Percentiles rank a stretch among this genome's conserved stretches.
Conservation (phyloP, 1,140 invertebrate species). For the Mycetomoellerius zeteki region DNA sequence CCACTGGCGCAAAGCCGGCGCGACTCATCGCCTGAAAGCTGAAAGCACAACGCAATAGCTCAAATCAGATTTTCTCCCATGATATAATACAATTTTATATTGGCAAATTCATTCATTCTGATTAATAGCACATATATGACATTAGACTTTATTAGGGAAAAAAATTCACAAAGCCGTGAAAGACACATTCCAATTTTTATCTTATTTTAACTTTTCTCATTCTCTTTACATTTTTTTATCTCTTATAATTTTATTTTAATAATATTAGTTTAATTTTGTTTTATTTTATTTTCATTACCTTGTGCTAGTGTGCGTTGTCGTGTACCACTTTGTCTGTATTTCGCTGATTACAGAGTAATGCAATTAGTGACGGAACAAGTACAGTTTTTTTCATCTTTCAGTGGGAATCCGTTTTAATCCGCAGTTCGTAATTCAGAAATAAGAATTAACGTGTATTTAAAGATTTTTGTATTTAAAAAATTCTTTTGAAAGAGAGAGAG, state of each 20-base stretch:
- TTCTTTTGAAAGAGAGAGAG: not conserved
- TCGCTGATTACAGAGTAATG: slow-evolving; percentile 52
- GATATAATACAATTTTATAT: slow-evolving; percentile 29
- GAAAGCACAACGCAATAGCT: slow-evolving; percentile 66
- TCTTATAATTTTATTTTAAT: slow-evolving; percentile 11
- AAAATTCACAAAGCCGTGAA: not conserved
- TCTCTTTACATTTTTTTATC: not conserved
- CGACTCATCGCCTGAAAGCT: slow-evolving; percentile 92
- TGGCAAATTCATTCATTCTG: slow-evolving; percentile 28
- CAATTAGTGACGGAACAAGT: slow-evolving; percentile 32
- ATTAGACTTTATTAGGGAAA: not conserved
- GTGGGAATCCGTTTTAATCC: not conserved
- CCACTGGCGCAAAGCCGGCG: slow-evolving; percentile 89
- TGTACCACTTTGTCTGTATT: slow-evolving; percentile 33
- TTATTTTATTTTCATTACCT: not conserved
- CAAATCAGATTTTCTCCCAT: slow-evolving; percentile 53
- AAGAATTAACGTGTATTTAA: not conserved
- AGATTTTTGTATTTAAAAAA: not conserved
- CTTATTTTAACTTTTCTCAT: slow-evolving; percentile 1
- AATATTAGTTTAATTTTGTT: slow-evolving; percentile 27
- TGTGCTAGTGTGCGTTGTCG: not conserved
- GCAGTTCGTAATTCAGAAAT: not conserved
- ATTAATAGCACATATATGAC: slow-evolving; percentile 28
- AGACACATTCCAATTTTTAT: not conserved
- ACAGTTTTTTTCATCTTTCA: slow-evolving; percentile 13